Evolutionary conservation across 2,888 invertebrate genomes (phyloP), one percentile per base, ranked within the genome.

Genomic region (Oligia strigilis): DNA sequence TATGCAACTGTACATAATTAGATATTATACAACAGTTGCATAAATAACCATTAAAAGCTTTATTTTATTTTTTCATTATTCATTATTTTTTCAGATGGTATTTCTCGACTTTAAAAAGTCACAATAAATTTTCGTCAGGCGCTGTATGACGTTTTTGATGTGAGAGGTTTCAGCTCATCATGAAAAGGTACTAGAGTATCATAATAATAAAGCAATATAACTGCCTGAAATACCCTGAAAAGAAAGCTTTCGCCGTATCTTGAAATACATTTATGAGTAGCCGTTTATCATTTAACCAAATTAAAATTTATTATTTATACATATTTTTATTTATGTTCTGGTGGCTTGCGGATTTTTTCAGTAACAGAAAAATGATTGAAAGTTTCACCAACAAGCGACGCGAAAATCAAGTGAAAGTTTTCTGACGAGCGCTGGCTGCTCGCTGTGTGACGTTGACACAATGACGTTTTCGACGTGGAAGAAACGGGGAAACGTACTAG

Each of bases 401-500:
- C 14, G 2, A 64, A 17, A 17, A 72, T 72, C 2, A 8, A 62
- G 40, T 52, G 19, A 78, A 81, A 64, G 36, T 64, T 55, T 52
- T 46, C n/a, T 1, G 6, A 74, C 4, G 4, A 8, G 13, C 14
- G 19, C 8, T 49, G 3, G 49, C 49, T 4, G 4, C 49, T 58
- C 49, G 49, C 13, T 58, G 8, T 36, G 52, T 77, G 67, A 77
- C 67, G 67, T 55, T 36, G 19, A 14, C 19, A 52, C 43, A 43
- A 52, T 82, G 77, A 77, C 83, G 83, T 83, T 52, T 67, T 77
- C 6, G 4, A 55, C 52, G 60, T 67, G 23, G 23, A 69, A 67
- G 60, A 69, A 78, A 62, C 60, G 52, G 4, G 43, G 36, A 80
- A 80, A 43, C 0, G 23, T 83, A 83, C 83, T 46, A 69, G 78